These are phyloP conservation scores for Cephus cinctus DNA, from an alignment of 1,140 invertebrate genomes.

Conservation along the genomic window DNA sequence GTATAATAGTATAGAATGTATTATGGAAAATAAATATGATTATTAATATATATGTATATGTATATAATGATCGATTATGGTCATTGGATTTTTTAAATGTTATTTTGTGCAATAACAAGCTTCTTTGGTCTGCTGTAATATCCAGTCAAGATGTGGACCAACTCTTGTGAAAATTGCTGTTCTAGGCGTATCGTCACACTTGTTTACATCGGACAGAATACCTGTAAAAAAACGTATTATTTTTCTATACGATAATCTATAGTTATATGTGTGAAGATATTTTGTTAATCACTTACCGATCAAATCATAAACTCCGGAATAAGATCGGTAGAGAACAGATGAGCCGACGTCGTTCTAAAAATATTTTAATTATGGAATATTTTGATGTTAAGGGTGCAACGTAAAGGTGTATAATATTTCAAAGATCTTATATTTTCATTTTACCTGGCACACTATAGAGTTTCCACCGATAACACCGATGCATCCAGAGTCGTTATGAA, in stretches of 20 bases:
- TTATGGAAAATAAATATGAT: too few species aligned
- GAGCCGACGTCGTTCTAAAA: conserved; percentile 54
- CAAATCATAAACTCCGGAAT: conserved; percentile 51
- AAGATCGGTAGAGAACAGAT: conserved; percentile 51
- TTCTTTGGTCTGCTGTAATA: conserved; percentile 59
- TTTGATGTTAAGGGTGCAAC: too few species aligned
- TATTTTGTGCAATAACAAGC: conserved; percentile 59
- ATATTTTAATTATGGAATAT: too few species aligned
- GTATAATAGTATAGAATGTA: too few species aligned
- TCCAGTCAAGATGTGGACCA: conserved; percentile 62
- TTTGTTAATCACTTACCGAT: conserved; percentile 40
- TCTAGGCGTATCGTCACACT: conserved; percentile 40
- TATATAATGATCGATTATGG: neutral
- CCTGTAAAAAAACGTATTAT: conserved; percentile 37
- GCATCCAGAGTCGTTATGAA: conserved; percentile 57
- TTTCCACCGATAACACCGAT: conserved; percentile 51
- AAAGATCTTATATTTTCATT: too few species aligned
- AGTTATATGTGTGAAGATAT: neutral
- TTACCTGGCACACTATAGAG: conserved; percentile 54
- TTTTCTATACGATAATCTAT: neutral
- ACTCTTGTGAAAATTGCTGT: conserved; percentile 65
- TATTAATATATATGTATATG: neutral
- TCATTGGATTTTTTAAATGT: conserved; percentile 9
- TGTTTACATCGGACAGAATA: conserved; percentile 52
- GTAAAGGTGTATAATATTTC: too few species aligned